Conservation (phyloP, 2,113 vertebrate genomes). For the Cygnus buccinator region DNA sequence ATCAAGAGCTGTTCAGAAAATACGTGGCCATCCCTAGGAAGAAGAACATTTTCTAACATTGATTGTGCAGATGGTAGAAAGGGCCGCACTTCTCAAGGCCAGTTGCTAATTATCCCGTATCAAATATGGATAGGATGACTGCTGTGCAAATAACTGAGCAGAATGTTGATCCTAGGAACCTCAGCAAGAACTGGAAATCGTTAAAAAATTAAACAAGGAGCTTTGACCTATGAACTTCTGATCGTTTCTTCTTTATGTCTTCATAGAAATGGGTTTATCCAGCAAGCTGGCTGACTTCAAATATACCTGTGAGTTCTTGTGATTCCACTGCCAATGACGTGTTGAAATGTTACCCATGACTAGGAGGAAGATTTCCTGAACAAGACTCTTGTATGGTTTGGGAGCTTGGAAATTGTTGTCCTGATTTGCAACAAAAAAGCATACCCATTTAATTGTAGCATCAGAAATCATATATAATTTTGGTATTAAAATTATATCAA, state of each 20-base stretch:
- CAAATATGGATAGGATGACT: constrained; percentile 40
- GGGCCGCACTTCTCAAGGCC: constrained; percentile 28
- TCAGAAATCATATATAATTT: background rate
- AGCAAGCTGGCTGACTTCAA: background rate
- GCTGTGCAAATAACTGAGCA: constrained; percentile 29
- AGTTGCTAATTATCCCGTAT: constrained; percentile 49
- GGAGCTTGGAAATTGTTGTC: background rate
- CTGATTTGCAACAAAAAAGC: background rate
- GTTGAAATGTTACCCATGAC: background rate
- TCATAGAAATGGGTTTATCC: background rate
- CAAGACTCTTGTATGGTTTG: background rate
- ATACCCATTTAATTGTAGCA: background rate
- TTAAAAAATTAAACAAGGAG: constrained; percentile 20
- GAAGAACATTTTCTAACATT: constrained; percentile 7
- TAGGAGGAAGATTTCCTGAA: background rate
- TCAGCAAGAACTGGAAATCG: constrained; percentile 16
- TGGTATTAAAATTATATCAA: background rate
- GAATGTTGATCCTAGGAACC: constrained; percentile 5
- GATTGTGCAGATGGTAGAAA: constrained; percentile 26
- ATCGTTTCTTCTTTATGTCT: background rate
- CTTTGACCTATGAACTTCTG: background rate
- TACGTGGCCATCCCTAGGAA: background rate
- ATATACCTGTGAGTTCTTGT: background rate
- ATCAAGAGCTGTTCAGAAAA: constrained; percentile 29
- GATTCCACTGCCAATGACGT: background rate